Evolutionary conservation across 2,797 vertebrate species (phyloP), one percentile per base, ranked within the genome.

Genomic region (Muraenolepis orangiensis): DNA sequence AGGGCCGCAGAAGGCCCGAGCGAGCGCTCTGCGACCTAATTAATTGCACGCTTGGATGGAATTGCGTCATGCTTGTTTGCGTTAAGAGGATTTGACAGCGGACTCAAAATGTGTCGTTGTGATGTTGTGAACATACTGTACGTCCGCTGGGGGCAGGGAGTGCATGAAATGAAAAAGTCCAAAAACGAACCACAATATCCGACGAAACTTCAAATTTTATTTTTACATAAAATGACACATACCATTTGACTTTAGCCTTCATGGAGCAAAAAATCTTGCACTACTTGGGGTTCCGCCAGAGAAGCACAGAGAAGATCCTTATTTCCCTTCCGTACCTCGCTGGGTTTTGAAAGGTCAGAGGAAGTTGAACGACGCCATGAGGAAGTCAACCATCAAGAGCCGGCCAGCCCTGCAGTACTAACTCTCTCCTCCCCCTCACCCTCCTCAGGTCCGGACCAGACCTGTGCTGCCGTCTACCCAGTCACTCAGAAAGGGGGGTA

Each of bases 381-480:
- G 87, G 85, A 78, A 90, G 89, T 89, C 88, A 90, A 90, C 91
- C 91, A 89, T 93, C 92, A 93, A 92, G 90, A 81, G 86, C 88
- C 83, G 89, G 87, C n/a, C n/a, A n/a, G n/a, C n/a, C n/a, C n/a
- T n/a, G n/a, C n/a, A n/a, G n/a, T n/a, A n/a, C n/a, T n/a, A n/a
- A n/a, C n/a, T n/a, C 82, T 81, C 85, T 80, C 83, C 32, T 34
- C 32, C 8, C 32, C 32, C 32, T 20, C 46, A 4, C 46, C 20
- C 46, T 42, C 4, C 36, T 11, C 51, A n/a, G 51, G 51, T n/a
- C 51, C 10, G 23, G 81, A 86, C 57, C 90, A 86, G 89, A 82
- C 89, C 6, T 18, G 20, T 86, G 86, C 88, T 69, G 85, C 87
- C 87, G 90, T 89, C 91, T 86, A 78, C 73, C 28, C 46, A 87